These are phyloP conservation scores for Cantharis nigra DNA, from an alignment of 2,888 invertebrate genomes.

Conservation along the genomic window DNA sequence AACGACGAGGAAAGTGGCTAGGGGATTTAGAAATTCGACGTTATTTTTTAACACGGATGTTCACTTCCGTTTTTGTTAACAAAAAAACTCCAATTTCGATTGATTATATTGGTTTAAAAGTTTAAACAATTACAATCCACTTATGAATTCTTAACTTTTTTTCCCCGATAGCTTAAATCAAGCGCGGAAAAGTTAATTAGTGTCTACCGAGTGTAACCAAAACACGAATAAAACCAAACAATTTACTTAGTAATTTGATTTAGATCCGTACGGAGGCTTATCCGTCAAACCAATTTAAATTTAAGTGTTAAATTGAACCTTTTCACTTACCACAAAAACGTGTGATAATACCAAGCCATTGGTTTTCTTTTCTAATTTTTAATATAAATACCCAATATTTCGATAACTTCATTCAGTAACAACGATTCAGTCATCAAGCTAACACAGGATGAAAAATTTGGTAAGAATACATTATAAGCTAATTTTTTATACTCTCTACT, in stretches of 20 bases:
- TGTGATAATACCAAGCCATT: conserved; percentile 12
- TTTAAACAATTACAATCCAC: not conserved
- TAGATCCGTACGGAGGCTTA: conserved; percentile 1
- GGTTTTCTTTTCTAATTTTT: conserved; percentile 12
- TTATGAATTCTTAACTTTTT: not conserved
- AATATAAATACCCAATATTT: conserved; percentile 17
- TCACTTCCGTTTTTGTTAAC: not conserved
- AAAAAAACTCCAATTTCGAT: not conserved
- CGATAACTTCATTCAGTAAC: conserved; percentile 2
- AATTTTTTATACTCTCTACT: not conserved
- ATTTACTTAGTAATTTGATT: conserved; percentile 13
- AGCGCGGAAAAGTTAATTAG: conserved; percentile 7
- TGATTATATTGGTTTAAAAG: not conserved
- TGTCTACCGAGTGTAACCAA: conserved; percentile 15
- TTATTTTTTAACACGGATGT: not conserved
- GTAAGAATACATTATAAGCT: conserved; percentile 3
- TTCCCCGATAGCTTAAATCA: not conserved
- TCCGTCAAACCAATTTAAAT: conserved; percentile 5
- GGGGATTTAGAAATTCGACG: not conserved
- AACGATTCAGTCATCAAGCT: not conserved
- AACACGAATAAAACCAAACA: conserved; percentile 15
- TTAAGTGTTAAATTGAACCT: conserved; percentile 7
- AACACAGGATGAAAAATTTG: conserved; percentile 15
- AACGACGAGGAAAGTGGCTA: not conserved
- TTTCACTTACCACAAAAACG: conserved; percentile 30